Percentiles rank a stretch among this genome's conserved stretches.
Evolutionary conservation across 2,888 invertebrate species (phyloP).

Genomic region (Drymonia ruficornis): DNA sequence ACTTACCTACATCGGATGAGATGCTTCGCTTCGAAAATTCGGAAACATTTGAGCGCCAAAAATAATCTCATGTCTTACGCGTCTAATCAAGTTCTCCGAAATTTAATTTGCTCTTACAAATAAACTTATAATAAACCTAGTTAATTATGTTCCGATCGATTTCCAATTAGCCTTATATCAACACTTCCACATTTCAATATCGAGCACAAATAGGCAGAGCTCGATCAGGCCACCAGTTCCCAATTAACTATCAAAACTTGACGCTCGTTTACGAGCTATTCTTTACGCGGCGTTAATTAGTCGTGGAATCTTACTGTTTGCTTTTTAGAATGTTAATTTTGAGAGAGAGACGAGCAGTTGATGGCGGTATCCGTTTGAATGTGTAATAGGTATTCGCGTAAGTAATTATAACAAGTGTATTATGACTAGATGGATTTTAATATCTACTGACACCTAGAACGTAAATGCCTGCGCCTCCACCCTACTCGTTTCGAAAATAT

Average conservation of each 20-base stretch:
- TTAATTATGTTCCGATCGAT: constrained; percentile 26
- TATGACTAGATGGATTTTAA: no score
- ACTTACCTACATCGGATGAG: no score
- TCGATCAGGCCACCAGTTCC: constrained; percentile 23
- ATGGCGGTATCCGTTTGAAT: no score
- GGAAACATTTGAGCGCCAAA: no score
- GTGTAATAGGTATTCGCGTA: no score
- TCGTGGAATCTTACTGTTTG: constrained; percentile 14
- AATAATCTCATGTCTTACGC: no score
- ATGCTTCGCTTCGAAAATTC: not conserved
- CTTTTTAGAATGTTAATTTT: constrained; percentile 13
- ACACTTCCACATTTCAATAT: constrained; percentile 30
- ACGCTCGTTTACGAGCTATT: constrained; percentile 35
- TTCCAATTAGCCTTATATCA: constrained; percentile 41
- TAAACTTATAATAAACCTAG: constrained; percentile 1
- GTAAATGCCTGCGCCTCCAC: no score
- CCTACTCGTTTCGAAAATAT: no score
- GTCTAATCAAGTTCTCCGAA: not conserved
- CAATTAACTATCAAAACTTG: constrained; percentile 61
- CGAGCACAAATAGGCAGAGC: constrained; percentile 32
- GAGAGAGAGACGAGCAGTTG: not conserved
- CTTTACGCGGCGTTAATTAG: constrained; percentile 36
- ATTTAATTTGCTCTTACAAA: not conserved
- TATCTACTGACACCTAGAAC: no score
- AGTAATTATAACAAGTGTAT: no score